Evolutionary conservation across 2,888 invertebrate species (phyloP).

Genomic region (Aelia acuminata): DNA sequence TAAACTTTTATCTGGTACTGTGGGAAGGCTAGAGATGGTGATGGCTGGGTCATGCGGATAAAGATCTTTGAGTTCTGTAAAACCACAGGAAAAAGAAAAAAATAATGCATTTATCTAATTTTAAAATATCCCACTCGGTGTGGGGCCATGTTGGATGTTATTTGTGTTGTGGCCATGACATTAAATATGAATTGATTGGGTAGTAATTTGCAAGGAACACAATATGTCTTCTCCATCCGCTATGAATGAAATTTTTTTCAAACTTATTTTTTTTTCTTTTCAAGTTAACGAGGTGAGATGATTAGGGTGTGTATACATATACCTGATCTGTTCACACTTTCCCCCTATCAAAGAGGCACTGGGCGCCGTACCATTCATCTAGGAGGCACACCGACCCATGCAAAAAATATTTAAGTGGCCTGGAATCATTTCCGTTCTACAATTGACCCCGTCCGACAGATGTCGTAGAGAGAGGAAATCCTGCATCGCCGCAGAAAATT

Average conservation of each 20-base stretch:
- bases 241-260: not conserved
- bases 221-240: not conserved
- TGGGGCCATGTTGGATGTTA: no score
- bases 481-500: slow-evolving; percentile 47
- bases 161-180: no score
- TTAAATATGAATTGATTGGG: no score
- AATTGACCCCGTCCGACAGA: slow-evolving; percentile 14
- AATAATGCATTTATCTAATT: no score
- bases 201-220: not conserved
- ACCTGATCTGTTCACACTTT: slow-evolving; percentile 17
- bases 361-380: not conserved
- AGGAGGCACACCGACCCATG: not conserved
- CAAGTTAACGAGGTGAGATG: slow-evolving; percentile 8
- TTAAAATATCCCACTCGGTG: no score
- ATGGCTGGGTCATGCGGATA: no score
- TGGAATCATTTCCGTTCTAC: slow-evolving; percentile 16
- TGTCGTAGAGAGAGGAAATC: slow-evolving; percentile 12
- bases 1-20: no score
- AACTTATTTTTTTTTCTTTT: not conserved
- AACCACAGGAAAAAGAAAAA: no score
- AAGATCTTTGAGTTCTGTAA: no score
- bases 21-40: no score
- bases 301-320: no score
- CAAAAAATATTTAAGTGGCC: slow-evolving; percentile 30
- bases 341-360: not conserved